Evolutionary conservation across 1,140 invertebrate genomes (phyloP).

Genomic region (Phenacoccus solenopsis): DNA sequence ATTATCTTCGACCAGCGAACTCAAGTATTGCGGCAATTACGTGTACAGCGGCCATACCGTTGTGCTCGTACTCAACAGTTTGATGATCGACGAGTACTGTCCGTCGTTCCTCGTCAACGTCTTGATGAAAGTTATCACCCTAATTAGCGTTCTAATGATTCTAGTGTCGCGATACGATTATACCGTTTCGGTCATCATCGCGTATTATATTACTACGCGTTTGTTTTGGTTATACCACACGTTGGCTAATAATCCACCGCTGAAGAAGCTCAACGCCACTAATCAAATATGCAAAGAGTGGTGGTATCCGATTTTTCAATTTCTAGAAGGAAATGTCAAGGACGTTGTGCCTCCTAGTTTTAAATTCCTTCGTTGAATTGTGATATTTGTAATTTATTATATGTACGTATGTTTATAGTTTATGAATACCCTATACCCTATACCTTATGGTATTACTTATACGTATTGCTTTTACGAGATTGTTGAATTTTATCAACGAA

Average conservation of each 20-base stretch:
- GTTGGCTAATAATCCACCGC: constrained; percentile 51
- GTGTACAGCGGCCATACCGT: constrained; percentile 84
- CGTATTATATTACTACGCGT: constrained; percentile 77
- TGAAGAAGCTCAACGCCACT: constrained; percentile 34
- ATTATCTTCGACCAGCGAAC: constrained; percentile 72
- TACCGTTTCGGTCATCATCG: constrained; percentile 77
- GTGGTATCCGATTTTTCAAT: constrained; percentile 5
- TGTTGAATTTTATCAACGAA: too few relatives aligned
- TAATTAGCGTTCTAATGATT: constrained; percentile 60
- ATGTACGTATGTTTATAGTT: too few relatives aligned
- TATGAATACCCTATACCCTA: too few relatives aligned
- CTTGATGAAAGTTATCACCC: neutral
- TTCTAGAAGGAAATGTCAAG: neutral
- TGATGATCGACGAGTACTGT: constrained; percentile 55
- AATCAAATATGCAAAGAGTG: constrained; percentile 10
- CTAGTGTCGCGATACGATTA: constrained; percentile 77
- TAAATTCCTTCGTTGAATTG: constrained; percentile 5
- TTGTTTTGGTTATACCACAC: constrained; percentile 86
- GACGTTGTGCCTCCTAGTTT: neutral
- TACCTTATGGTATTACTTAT: too few relatives aligned
- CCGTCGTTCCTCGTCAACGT: neutral
- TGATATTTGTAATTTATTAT: neutral
- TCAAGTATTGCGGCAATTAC: constrained; percentile 74
- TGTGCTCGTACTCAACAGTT: constrained; percentile 65
- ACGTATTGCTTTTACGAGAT: too few relatives aligned